Percentiles rank a stretch among this genome's conserved stretches.
phyloP scores from a whole-genome alignment of 2,113 vertebrate genomes.

The Opisthocomus hoazin region DNA sequence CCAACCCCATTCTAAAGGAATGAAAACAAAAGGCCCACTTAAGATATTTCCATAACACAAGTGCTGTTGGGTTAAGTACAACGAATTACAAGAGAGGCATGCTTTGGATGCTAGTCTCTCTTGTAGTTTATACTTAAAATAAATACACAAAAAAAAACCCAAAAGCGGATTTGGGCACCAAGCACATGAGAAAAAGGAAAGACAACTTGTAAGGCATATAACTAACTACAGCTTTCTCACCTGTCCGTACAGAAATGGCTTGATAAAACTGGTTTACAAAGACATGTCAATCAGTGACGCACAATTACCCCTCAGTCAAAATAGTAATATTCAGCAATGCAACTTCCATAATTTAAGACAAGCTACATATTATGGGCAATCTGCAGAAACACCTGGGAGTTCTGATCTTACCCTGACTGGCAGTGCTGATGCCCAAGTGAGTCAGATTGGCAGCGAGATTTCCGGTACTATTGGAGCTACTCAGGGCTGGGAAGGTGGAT shows the following conservation, averaged over 20 bases:
- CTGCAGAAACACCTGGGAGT: rapidly evolving
- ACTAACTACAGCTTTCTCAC: background rate
- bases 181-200: background rate
- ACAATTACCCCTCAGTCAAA: background rate
- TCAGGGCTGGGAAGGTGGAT: conserved; percentile 83
- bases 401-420: conserved; percentile 77
- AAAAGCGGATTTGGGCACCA: background rate
- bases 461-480: conserved; percentile 84
- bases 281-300: rapidly evolving
- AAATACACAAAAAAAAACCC: background rate
- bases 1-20: background rate
- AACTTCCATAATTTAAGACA: rapidly evolving
- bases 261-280: background rate
- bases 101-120: background rate
- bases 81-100: background rate
- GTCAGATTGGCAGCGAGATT: conserved; percentile 91
- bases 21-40: background rate
- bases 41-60: background rate
- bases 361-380: background rate
- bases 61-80: background rate
- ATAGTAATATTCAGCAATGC: rapidly evolving
- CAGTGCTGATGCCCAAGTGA: conserved; percentile 86
- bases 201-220: background rate
- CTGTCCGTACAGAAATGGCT: background rate
- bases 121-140: background rate